Evolutionary conservation across 2,888 invertebrate species (phyloP).

Genomic region (Theretra japonica): DNA sequence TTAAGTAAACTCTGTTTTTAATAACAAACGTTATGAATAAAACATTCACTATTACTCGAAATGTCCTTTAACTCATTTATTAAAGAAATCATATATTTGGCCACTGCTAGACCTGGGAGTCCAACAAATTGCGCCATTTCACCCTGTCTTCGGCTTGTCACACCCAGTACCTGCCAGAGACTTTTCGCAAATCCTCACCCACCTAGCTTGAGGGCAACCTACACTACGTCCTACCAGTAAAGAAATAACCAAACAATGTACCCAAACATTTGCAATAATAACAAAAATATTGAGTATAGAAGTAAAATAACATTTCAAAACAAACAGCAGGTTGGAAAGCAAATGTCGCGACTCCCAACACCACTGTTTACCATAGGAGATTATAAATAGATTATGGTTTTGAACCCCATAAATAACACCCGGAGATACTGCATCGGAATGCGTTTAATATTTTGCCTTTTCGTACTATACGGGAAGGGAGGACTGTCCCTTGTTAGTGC

Average conservation of each 20-base stretch:
- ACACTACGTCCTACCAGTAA: no score
- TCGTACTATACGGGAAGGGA: conserved; percentile 51
- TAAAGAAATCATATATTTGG: no score
- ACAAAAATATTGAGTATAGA: background rate
- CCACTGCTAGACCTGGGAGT: no score
- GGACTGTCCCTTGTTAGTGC: conserved; percentile 52
- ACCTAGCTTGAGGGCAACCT: no score
- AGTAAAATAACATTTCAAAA: background rate
- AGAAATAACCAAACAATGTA: background rate
- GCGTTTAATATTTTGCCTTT: conserved; percentile 66
- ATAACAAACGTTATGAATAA: no score
- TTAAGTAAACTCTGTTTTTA: no score
- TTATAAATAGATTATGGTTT: conserved; percentile 55
- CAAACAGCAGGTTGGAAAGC: conserved; percentile 20
- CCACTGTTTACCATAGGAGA: conserved; percentile 39
- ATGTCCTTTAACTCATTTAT: no score
- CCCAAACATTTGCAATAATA: background rate
- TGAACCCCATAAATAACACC: conserved; percentile 59
- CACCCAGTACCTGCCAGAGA: no score
- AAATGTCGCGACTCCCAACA: conserved; percentile 4
- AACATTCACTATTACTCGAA: no score
- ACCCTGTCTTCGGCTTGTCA: no score
- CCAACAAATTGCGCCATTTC: no score
- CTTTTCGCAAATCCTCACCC: no score
- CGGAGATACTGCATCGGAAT: conserved; percentile 58